phyloP scores from a whole-genome alignment of 2,113 vertebrate genomes.

The Sardina pilchardus region DNA sequence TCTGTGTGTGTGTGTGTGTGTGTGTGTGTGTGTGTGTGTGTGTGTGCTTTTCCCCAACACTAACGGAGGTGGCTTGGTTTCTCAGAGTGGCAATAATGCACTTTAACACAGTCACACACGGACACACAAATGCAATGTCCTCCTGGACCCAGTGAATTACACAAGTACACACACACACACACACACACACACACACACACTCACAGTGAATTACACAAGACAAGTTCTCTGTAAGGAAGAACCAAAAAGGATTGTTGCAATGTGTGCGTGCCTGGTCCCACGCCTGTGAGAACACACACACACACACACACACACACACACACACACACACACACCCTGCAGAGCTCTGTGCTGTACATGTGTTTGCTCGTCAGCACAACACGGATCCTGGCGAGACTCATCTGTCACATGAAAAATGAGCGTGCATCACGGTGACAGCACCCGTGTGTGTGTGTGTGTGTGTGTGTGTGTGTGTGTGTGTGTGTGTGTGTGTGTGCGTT shows the following conservation, averaged over 20 bases:
- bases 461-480: slow-evolving; percentile 17
- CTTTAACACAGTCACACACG: slow-evolving; percentile 39
- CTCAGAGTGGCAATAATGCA: not conserved
- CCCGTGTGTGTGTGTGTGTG: not conserved
- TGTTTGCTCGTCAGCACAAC: slow-evolving; percentile 53
- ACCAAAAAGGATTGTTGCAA: not conserved
- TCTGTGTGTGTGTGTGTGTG: too few relatives aligned
- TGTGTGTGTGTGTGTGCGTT: slow-evolving; percentile 19
- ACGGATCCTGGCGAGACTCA: slow-evolving; percentile 63
- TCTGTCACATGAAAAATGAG: slow-evolving; percentile 69
- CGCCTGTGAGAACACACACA: not conserved
- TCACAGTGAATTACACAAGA: not conserved
- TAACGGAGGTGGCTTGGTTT: not conserved
- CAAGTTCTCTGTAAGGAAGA: too few relatives aligned
- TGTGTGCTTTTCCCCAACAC: not conserved
- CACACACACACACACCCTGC: slow-evolving; percentile 42
- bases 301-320: slow-evolving; percentile 40
- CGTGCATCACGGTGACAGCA: slow-evolving; percentile 42
- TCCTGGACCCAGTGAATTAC: too few relatives aligned
- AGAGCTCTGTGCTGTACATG: slow-evolving; percentile 57
- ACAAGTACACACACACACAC: slow-evolving; percentile 20
- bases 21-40: too few relatives aligned
- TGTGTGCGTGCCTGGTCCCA: not conserved
- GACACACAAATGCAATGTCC: too few relatives aligned
- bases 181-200: slow-evolving; percentile 35